Evolutionary conservation across 2,113 vertebrate species (phyloP).

Genomic region (Nanorana parkeri): DNA sequence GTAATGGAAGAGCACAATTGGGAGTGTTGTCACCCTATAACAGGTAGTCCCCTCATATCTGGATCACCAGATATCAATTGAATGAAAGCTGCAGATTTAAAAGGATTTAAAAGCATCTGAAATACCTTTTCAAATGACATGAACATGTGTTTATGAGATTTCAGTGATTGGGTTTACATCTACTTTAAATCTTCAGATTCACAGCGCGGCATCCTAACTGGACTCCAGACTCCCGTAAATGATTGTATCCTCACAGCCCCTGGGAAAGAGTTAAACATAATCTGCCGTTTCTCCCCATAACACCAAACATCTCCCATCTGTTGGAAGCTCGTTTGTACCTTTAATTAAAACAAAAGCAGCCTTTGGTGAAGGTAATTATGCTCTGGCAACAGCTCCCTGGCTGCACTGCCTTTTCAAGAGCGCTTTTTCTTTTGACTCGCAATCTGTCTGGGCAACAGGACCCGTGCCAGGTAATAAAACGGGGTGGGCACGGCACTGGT

Average conservation of each 20-base stretch:
- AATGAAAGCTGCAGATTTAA: too few species aligned
- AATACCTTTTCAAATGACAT: too few species aligned
- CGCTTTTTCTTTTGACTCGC: slow-evolving; percentile 26
- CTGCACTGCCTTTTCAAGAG: slow-evolving; percentile 30
- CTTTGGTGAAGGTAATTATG: slow-evolving; percentile 52
- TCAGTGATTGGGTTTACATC: too few species aligned
- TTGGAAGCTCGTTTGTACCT: slow-evolving; percentile 43
- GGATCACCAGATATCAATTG: too few species aligned
- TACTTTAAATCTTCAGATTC: too few species aligned
- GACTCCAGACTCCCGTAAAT: neutral
- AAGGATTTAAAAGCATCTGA: too few species aligned
- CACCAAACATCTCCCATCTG: slow-evolving; percentile 49
- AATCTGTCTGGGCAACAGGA: slow-evolving; percentile 47
- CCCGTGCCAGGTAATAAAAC: neutral
- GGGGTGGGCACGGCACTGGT: slow-evolving; percentile 19
- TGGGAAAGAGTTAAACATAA: slow-evolving; percentile 2
- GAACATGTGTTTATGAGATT: too few species aligned
- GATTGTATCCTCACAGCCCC: neutral
- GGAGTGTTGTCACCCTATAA: too few species aligned
- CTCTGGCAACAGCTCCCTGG: slow-evolving; percentile 34
- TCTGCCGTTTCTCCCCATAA: slow-evolving; percentile 8
- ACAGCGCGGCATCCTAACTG: too few species aligned
- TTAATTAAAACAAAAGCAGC: slow-evolving; percentile 57
- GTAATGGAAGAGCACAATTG: too few species aligned
- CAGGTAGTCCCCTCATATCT: too few species aligned